These are phyloP conservation scores for Drosophila hydei DNA, from an alignment of 1,140 invertebrate species.

Conservation along the genomic window DNA sequence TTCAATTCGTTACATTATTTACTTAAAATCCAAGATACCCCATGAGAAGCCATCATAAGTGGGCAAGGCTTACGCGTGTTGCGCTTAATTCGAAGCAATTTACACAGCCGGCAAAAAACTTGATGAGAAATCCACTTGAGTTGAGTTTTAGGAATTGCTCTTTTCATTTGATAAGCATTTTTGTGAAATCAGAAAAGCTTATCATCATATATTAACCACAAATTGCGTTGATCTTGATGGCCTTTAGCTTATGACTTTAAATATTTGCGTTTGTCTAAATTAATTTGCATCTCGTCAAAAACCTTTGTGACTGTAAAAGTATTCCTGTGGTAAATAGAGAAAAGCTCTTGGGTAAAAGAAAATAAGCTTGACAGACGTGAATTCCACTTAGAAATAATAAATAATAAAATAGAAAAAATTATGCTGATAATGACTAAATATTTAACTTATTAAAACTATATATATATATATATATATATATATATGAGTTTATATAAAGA, in stretches of 20 bases:
- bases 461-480: conserved; percentile 3
- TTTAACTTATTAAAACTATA: no score
- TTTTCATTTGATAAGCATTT: conserved; percentile 17
- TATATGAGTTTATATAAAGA: conserved; percentile 24
- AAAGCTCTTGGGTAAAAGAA: background rate
- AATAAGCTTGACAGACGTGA: no score
- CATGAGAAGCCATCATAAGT: background rate
- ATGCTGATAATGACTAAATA: no score
- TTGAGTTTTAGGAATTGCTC: conserved; percentile 22
- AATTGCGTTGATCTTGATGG: conserved; percentile 13
- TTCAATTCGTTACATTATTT: background rate
- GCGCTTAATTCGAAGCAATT: conserved; percentile 72
- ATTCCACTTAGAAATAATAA: no score
- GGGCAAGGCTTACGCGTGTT: conserved; percentile 54
- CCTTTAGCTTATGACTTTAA: conserved; percentile 8
- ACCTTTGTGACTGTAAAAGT: conserved; percentile 3
- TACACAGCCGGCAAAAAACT: conserved; percentile 24
- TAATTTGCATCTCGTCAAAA: conserved; percentile 18
- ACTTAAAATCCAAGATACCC: background rate
- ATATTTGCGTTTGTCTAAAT: background rate
- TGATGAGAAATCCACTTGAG: conserved; percentile 1
- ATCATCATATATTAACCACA: conserved; percentile 26
- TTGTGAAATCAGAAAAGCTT: conserved; percentile 6
- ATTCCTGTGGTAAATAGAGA: background rate
- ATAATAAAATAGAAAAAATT: no score